Base-by-base conservation (phyloP, 2,113 vertebrate species). In the Callaeas wilsoni region DNA sequence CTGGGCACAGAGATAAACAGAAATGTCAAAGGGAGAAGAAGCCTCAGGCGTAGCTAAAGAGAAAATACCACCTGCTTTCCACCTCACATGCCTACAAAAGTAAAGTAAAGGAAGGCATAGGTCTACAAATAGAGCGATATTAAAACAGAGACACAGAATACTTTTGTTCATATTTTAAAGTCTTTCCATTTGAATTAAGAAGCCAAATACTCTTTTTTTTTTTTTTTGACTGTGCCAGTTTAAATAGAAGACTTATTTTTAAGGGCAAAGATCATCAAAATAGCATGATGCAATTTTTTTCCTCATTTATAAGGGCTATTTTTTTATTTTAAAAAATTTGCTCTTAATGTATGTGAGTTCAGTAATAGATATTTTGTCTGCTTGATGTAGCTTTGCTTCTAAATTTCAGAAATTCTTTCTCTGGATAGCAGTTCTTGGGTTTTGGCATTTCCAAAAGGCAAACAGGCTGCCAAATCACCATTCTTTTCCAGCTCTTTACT, bases 131-230 rank as follows among this genome's bases (percentile, higher is more conserved):
- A 67, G 18, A 68, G 10, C 27, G 53, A 1, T 60, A 52, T 80
- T 78, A 53, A 86, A 86, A 42, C 25, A 52, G 50, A 68, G 47
- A 33, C 35, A 41, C 13, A 41, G 33, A 77, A 88, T 90, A 64
- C 11, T 87, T 91, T 49, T 84, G 16, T 63, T 93, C 63, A 75
- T 94, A 33, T 93, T 96, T 95, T 75, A n/a, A 78, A 84, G 71
- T 93, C 27, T 94, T 96, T 91, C 79, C 35, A 37, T 68, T 93
- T 86, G 88, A 80, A 90, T 71, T 64, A 75, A 32, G 55, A 81
- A 86, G 55, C 29, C 46, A 85, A 55, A 64, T 71, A 20, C 8
- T 74, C 16, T 10, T 25, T 19, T 57, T 47, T 22, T 57, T 47
- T 39, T 57, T 59, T 64, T 75, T 73, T 85, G 10, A 8, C 20